Evolutionary conservation across 2,113 vertebrate species (phyloP), one percentile per base, ranked within the genome.

Genomic region (Candoia aspera): DNA sequence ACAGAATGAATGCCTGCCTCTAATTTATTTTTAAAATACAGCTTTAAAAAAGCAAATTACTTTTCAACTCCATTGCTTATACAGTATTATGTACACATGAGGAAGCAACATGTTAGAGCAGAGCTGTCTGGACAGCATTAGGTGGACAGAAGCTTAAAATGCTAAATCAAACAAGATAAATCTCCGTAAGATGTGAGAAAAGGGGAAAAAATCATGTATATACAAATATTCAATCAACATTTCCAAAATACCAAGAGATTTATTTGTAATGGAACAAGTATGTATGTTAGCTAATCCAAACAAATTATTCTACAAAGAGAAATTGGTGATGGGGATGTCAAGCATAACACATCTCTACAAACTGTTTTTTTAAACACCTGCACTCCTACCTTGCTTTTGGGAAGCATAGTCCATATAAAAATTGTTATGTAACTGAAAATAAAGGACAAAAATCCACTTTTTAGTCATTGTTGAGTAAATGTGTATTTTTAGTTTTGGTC

Each of bases 21-120:
- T 96, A 92, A 94, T 94, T 96, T 94, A 95, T 96, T 97, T 96
- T 95, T 96, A 97, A 97, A 98, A 98, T 97, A 98, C 97, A 98
- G 90, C 95, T 96, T 93, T 97, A 95, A 93, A 96, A 97, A 96
- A 96, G 95, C 96, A 95, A 96, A 91, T 95, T 96, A 97, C 92
- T 96, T 94, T 93, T 95, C 96, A 96, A 95, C 93, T 91, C 93
- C 88, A 89, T 93, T 94, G 73, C 97, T 94, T 97, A 96, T 97
- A 95, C 89, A 93, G 94, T 91, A 46, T 49, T 96, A 95, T 96
- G 92, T 96, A 97, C 94, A 96, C 90, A 93, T 88, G 49, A 96
- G 86, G 86, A 93, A 95, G 94, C 94, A 94, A 93, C 94, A 94
- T 86, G 90, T 92, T 95, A 95, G 90, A 95, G 91, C 92, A 53